Evolutionary conservation across 2,797 vertebrate genomes (phyloP).

Genomic region (Arctocebus calabarensis): DNA sequence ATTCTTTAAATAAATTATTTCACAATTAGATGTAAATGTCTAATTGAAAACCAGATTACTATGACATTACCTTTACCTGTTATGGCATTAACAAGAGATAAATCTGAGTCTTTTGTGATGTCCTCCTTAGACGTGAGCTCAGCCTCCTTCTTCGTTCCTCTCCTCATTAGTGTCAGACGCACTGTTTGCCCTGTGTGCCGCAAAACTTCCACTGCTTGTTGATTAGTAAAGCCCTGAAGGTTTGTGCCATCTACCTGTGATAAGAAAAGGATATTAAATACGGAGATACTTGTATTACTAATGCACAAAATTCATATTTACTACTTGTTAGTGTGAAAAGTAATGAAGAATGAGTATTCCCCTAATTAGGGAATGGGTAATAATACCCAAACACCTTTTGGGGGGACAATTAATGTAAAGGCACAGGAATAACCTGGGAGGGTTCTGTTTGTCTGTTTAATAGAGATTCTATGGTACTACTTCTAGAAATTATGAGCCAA

Average conservation of each 20-base stretch:
- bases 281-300: not conserved
- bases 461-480: not conserved
- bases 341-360: not conserved
- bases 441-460: not conserved
- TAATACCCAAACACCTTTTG: not conserved
- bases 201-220: slow-evolving; percentile 97
- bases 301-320: not conserved
- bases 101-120: slow-evolving; percentile 82
- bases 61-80: slow-evolving; percentile 84
- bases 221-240: slow-evolving; percentile 98
- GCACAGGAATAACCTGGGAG: not conserved
- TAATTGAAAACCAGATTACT: slow-evolving; percentile 54
- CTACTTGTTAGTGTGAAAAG: not conserved
- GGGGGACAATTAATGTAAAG: not conserved
- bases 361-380: not conserved
- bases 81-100: slow-evolving; percentile 77
- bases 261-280: not conserved
- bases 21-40: not conserved
- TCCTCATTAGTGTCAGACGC: slow-evolving; percentile 93
- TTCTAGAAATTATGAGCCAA: not conserved
- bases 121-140: slow-evolving; percentile 82
- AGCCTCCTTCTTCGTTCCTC: slow-evolving; percentile 91
- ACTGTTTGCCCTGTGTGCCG: slow-evolving; percentile 96
- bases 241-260: slow-evolving; percentile 96
- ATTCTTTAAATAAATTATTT: not conserved